Percentiles rank a stretch among this genome's conserved stretches.
These are phyloP conservation scores for Salvelinus alpinus DNA, from an alignment of 2,113 vertebrate genomes.

Conservation along the genomic window DNA sequence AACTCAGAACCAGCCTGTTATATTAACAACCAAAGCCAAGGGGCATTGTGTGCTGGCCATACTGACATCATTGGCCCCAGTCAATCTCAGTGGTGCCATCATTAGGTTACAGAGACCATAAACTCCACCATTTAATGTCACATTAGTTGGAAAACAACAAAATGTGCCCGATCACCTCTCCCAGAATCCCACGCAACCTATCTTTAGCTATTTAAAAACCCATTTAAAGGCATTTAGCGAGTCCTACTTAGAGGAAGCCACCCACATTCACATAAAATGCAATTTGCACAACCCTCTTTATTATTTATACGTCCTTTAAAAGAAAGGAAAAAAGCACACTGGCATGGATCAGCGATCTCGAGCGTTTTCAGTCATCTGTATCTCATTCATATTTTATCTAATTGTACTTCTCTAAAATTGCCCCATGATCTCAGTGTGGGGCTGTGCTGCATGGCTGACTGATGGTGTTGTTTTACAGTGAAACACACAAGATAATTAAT, in stretches of 20 bases:
- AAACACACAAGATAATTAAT: neutral
- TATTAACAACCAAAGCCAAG: neutral
- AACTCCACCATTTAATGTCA: slow-evolving; percentile 1
- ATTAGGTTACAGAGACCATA: slow-evolving; percentile 11
- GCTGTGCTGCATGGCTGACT: neutral
- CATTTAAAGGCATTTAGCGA: slow-evolving; percentile 3
- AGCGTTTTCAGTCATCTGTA: slow-evolving; percentile 4
- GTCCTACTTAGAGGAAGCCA: neutral
- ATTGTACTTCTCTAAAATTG: neutral
- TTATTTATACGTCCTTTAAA: slow-evolving; percentile 26
- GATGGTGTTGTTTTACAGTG: neutral
- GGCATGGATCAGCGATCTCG: slow-evolving; percentile 1
- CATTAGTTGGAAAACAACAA: slow-evolving; percentile 4
- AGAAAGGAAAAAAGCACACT: neutral
- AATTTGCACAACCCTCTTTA: neutral
- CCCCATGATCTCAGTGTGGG: neutral
- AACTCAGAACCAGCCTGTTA: neutral
- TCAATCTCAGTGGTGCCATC: neutral
- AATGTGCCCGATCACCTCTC: neutral
- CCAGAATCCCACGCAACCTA: neutral
- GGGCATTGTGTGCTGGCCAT: neutral
- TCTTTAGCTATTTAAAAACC: slow-evolving; percentile 2
- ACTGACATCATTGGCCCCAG: neutral
- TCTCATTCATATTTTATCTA: slow-evolving; percentile 23
- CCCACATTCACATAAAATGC: slow-evolving; percentile 4